Evolutionary conservation across 23 tunicate species (phyloP).

Genomic region (Phallusia fumigata): DNA sequence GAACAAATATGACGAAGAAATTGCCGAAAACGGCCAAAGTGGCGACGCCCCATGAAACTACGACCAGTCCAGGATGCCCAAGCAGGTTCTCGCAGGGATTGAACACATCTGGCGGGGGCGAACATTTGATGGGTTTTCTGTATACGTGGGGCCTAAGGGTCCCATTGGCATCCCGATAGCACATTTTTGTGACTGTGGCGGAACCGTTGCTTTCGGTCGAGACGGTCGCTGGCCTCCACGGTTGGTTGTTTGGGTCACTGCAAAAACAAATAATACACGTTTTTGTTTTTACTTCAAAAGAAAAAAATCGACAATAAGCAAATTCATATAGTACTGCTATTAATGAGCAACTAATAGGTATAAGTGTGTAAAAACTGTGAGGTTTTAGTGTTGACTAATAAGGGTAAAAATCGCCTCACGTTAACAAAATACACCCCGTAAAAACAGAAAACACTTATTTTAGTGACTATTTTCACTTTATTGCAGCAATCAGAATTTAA

Average conservation of each 20-base stretch:
- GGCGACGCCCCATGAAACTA: conserved; percentile 61
- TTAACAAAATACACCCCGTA: no score
- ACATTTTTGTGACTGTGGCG: neutral
- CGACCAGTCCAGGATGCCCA: conserved; percentile 45
- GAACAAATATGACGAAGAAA: conserved; percentile 58
- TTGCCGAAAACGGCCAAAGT: conserved; percentile 73
- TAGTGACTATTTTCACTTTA: no score
- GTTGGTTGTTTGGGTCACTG: neutral
- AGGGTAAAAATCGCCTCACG: no score
- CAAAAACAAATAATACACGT: neutral
- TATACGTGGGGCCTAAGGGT: conserved; percentile 11
- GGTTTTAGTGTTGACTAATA: no score
- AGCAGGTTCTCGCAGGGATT: conserved; percentile 86
- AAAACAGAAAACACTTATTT: no score
- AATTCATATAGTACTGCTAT: no score
- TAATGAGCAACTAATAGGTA: no score
- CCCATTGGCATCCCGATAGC: conserved; percentile 42
- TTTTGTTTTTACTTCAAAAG: no score
- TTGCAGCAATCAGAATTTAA: no score
- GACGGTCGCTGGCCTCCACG: neutral
- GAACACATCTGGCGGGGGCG: conserved; percentile 52
- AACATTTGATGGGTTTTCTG: conserved; percentile 31
- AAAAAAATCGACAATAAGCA: no score
- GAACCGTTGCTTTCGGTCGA: neutral
- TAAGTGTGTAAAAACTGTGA: no score